Evolutionary conservation across 2,113 vertebrate species (phyloP).

Genomic region (Rafetus swinhoei): DNA sequence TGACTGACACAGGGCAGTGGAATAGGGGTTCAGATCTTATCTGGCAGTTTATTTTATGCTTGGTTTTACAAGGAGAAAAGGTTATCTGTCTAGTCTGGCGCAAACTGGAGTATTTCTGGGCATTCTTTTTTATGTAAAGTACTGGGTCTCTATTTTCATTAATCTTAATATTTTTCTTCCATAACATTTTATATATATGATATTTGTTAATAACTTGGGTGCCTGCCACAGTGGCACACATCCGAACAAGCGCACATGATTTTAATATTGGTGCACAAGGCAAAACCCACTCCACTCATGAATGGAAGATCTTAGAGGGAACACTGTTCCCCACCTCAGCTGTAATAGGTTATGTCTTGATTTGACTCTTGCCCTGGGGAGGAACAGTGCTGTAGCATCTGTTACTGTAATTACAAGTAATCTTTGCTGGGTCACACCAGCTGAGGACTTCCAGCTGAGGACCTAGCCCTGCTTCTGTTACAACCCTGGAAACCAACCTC

Average conservation of each 20-base stretch:
- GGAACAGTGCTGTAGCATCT: accelerated
- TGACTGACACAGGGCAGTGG: too few species aligned
- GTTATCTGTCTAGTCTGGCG: not conserved
- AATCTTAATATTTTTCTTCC: not conserved
- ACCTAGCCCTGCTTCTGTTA: not conserved
- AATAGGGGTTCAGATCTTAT: not conserved
- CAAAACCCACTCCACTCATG: too few species aligned
- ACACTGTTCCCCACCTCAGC: not conserved
- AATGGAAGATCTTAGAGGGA: too few species aligned
- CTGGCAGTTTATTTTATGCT: not conserved
- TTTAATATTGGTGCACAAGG: too few species aligned
- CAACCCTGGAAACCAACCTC: not conserved
- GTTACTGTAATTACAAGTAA: not conserved
- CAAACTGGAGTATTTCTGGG: not conserved
- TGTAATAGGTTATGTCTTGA: not conserved
- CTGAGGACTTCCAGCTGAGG: not conserved
- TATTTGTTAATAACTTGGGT: too few species aligned
- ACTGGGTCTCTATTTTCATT: not conserved
- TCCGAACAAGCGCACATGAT: too few species aligned
- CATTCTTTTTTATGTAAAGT: not conserved
- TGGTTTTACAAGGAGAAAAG: not conserved
- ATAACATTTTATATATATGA: too few species aligned
- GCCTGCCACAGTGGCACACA: too few species aligned
- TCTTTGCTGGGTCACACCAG: not conserved
- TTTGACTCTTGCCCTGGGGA: not conserved